phyloP scores from a whole-genome alignment of 2,797 vertebrate genomes.

The Enteromius argenteus region DNA sequence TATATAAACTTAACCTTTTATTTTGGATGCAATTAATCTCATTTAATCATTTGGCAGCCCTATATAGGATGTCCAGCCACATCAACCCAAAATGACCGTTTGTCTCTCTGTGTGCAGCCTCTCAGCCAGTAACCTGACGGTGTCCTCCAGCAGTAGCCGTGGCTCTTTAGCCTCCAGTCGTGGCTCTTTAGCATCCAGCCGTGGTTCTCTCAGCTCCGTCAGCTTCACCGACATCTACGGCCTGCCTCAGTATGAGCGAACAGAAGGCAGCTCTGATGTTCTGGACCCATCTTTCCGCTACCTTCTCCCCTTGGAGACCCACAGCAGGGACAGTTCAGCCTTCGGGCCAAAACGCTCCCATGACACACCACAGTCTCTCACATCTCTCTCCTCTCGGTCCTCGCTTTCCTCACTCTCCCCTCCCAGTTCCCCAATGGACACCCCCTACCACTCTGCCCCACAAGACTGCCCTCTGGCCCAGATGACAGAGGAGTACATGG shows the following conservation, averaged over 20 bases:
- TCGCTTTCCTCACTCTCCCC: conserved; percentile 96
- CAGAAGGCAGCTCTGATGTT: conserved; percentile 76
- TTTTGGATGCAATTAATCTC: not conserved
- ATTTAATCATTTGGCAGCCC: not conserved
- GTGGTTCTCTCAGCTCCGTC: conserved; percentile 95
- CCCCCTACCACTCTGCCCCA: conserved; percentile 87
- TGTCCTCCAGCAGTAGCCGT: conserved; percentile 96
- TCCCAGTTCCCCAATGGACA: conserved; percentile 96
- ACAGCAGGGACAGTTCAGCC: conserved; percentile 48
- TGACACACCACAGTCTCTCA: conserved; percentile 93
- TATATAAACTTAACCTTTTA: not conserved
- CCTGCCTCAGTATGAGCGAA: conserved; percentile 90
- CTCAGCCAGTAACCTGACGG: conserved; percentile 93
- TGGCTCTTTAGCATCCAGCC: conserved; percentile 92
- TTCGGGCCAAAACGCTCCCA: conserved; percentile 82
- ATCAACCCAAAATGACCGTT: conserved; percentile 5
- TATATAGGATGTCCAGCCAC: conserved; percentile 1
- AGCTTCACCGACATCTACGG: conserved; percentile 99
- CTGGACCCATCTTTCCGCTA: conserved; percentile 87
- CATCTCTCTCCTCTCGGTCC: conserved; percentile 94
- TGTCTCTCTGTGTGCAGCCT: conserved; percentile 75
- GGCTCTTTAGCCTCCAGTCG: conserved; percentile 94
- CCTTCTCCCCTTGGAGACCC: conserved; percentile 82
- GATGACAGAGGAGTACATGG: conserved; percentile 92
- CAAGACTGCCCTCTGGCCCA: conserved; percentile 91